Conservation (phyloP, 23 tunicate genomes). For the Phallusia fumigata region DNA sequence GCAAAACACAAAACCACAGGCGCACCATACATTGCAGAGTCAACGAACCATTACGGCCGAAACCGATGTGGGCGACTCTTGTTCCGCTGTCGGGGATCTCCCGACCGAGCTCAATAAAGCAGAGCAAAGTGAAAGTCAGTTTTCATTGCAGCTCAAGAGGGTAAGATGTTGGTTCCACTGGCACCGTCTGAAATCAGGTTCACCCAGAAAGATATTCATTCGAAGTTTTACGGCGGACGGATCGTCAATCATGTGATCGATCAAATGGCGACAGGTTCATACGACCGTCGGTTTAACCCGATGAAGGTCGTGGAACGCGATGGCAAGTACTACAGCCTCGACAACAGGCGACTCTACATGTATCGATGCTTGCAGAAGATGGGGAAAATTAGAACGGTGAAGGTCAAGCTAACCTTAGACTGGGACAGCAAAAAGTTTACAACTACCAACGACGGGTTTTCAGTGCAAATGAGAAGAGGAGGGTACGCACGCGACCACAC, state of each 20-base stretch:
- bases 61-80: no score
- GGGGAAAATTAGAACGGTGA: not conserved
- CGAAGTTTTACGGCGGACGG: not conserved
- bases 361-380: not conserved
- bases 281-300: not conserved
- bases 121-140: no score
- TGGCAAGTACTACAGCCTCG: not conserved
- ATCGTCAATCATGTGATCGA: not conserved
- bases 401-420: no score
- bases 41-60: no score
- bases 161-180: no score
- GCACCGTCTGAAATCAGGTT: not conserved
- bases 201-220: not conserved
- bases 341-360: not conserved
- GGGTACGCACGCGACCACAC: not conserved
- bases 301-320: not conserved
- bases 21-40: no score
- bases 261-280: no score
- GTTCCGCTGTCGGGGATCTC: no score
- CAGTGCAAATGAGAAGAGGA: not conserved
- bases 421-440: not conserved
- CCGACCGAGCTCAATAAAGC: no score
- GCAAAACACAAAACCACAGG: no score
- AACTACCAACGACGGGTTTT: not conserved
- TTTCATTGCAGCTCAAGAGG: no score